Evolutionary conservation across 2,113 vertebrate genomes (phyloP).

Genomic region (Sinocyclocheilus maitianheensis): DNA sequence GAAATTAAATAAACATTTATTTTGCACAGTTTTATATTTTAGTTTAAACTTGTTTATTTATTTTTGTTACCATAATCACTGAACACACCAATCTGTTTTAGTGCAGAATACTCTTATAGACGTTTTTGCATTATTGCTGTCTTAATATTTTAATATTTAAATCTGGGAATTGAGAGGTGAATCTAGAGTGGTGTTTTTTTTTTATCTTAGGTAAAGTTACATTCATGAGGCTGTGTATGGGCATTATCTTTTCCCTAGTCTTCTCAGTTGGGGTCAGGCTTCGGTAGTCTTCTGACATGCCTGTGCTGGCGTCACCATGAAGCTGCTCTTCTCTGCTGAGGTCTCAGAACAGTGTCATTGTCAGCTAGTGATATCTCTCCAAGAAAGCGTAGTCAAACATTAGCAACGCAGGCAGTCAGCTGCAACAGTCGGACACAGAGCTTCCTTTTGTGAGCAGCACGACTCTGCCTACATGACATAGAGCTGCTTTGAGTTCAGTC

Average conservation of each 20-base stretch:
- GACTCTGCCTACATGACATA: constrained; percentile 27
- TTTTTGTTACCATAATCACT: neutral
- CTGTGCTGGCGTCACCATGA: constrained; percentile 11
- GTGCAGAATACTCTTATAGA: too few relatives aligned
- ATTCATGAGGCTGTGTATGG: neutral
- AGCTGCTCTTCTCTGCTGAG: constrained; percentile 31
- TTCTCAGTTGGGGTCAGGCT: neutral
- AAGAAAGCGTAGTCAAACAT: constrained; percentile 16
- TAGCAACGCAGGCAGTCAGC: constrained; percentile 38
- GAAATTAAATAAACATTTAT: too few relatives aligned
- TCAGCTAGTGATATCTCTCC: constrained; percentile 42
- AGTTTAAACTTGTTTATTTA: neutral
- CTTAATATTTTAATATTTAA: neutral
- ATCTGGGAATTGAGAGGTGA: neutral
- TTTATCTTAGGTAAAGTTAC: neutral
- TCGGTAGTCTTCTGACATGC: neutral
- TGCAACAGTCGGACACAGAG: constrained; percentile 35
- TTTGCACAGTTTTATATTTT: neutral
- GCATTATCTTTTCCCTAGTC: neutral
- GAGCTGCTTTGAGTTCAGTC: constrained; percentile 44
- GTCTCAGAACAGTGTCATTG: constrained; percentile 23
- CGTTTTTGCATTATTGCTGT: neutral
- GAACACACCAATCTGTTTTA: neutral
- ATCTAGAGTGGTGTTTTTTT: too few relatives aligned
- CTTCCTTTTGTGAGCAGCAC: constrained; percentile 20